phyloP scores from a whole-genome alignment of 30 jellyfish, hydroid and myxozoan genomes.

The Chironex yamaguchii region DNA sequence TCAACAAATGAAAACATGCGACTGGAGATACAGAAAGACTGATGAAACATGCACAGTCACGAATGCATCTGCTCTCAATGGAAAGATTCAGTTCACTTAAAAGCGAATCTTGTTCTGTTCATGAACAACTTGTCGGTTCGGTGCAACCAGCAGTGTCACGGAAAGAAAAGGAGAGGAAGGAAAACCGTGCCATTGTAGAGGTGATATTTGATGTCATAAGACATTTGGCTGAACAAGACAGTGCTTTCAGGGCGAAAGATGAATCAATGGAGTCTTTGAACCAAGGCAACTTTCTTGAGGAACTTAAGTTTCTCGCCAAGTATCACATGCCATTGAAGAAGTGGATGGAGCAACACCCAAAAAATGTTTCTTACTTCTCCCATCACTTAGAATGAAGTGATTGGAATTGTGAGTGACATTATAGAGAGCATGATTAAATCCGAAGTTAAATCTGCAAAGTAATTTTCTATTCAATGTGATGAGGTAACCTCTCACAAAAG shows the following conservation, averaged over 20 bases:
- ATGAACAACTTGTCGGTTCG: conserved; percentile 52
- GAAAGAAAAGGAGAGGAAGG: conserved; percentile 35
- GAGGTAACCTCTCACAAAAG: conserved; percentile 59
- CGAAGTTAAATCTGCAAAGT: conserved; percentile 35
- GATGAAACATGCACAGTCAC: conserved; percentile 28
- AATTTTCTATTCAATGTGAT: conserved; percentile 28
- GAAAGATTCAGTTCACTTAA: background rate
- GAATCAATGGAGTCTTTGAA: conserved; percentile 23
- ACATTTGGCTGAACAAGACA: conserved; percentile 53
- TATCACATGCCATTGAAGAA: conserved; percentile 26
- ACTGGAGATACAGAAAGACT: conserved; percentile 38
- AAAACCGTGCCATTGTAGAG: conserved; percentile 17
- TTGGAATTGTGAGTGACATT: conserved; percentile 19
- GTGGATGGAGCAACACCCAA: conserved; percentile 41
- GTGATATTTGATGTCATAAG: conserved; percentile 26
- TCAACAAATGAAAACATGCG: conserved; percentile 37
- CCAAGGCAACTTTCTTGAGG: conserved; percentile 20
- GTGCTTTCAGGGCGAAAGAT: conserved; percentile 49
- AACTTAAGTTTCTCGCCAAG: conserved; percentile 30
- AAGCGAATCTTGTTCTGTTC: conserved; percentile 6
- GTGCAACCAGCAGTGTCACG: conserved; percentile 38
- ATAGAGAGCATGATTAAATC: conserved; percentile 1
- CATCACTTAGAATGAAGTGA: conserved; percentile 49
- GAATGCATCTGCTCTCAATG: conserved; percentile 33
- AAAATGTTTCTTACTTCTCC: conserved; percentile 32